These are phyloP conservation scores for Neopipo cinnamomea DNA, from an alignment of 2,113 vertebrate genomes.

Conservation along the genomic window DNA sequence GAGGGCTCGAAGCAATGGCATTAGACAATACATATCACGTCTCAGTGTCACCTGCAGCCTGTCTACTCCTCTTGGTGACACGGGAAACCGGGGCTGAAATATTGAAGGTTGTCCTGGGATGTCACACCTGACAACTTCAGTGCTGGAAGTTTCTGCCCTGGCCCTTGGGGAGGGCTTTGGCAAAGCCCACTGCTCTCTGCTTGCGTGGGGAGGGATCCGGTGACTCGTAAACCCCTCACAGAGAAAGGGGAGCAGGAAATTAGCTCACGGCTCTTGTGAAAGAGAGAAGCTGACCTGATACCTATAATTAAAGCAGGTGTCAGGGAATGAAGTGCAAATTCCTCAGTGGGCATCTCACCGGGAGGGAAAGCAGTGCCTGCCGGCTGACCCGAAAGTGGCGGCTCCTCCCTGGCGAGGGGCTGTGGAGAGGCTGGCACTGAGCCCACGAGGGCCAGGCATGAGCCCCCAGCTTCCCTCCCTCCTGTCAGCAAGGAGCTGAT, in stretches of 20 bases:
- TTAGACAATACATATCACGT: accelerated
- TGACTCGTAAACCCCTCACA: neutral
- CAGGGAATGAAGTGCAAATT: constrained; percentile 41
- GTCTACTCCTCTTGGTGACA: neutral
- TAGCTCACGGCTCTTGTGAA: constrained; percentile 27
- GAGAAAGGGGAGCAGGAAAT: constrained; percentile 12
- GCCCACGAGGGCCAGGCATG: accelerated
- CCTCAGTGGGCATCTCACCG: neutral
- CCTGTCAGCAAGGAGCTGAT: accelerated
- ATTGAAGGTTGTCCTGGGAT: no score
- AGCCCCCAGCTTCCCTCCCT: neutral
- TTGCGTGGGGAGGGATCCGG: neutral
- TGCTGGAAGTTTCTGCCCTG: neutral
- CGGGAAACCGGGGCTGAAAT: neutral
- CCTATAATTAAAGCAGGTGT: constrained; percentile 55
- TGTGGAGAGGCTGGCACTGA: neutral
- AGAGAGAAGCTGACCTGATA: neutral
- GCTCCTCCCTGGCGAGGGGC: neutral
- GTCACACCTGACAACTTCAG: accelerated
- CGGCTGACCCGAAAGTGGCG: neutral
- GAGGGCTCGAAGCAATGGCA: neutral
- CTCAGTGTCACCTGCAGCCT: neutral
- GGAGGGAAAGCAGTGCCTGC: neutral
- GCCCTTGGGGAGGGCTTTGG: neutral
- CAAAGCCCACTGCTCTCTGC: neutral